Percentiles rank a stretch among this genome's conserved stretches.
phyloP scores from a whole-genome alignment of 1,140 invertebrate species.

The Tenebrio molitor region DNA sequence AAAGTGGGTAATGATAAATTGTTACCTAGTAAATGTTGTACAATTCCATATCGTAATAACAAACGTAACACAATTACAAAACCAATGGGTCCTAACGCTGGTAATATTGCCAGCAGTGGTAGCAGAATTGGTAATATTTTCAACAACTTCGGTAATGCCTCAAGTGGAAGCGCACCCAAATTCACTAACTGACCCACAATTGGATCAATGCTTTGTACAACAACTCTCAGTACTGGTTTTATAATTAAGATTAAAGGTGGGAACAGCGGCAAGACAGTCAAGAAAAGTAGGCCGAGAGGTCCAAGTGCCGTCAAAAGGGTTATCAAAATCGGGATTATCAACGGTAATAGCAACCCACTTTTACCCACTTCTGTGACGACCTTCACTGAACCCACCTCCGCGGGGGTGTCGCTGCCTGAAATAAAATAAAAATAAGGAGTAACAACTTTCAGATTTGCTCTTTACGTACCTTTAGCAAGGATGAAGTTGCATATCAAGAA shows the following conservation, averaged over 20 bases:
- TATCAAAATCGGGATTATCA: constrained; percentile 1
- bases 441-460: no score
- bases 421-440: no score
- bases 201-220: neutral
- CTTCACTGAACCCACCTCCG: no score
- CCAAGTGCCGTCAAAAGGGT: neutral
- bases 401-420: no score
- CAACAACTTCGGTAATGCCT: neutral
- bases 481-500: no score
- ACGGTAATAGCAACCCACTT: neutral
- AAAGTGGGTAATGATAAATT: constrained; percentile 32
- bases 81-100: neutral
- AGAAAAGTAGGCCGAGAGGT: neutral
- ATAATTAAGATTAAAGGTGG: neutral
- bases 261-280: neutral
- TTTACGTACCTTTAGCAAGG: no score
- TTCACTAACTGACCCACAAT: neutral
- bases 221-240: neutral
- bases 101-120: neutral
- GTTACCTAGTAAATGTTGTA: constrained; percentile 20
- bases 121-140: constrained; percentile 8
- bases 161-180: neutral
- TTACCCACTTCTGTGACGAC: no score
- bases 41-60: constrained; percentile 1
- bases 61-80: neutral